Percentiles rank a stretch among this genome's conserved stretches.
Conservation (phyloP, 2,113 vertebrate species). For the Lepidothrix coronata region DNA sequence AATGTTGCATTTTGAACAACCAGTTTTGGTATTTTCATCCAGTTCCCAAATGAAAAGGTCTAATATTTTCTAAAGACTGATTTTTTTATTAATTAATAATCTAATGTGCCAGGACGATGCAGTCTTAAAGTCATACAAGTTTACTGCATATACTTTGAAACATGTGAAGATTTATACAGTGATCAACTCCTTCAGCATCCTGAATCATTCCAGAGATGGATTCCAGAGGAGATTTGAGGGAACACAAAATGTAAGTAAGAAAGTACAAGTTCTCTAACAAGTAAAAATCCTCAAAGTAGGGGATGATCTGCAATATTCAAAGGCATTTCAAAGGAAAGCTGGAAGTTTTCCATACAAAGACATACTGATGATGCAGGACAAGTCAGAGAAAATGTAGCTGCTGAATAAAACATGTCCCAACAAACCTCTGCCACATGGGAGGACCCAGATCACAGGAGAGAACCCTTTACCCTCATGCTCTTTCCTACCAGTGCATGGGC, state of each 20-base stretch:
- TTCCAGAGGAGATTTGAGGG: conserved; percentile 52
- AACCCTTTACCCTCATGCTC: background rate
- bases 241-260: conserved; percentile 31
- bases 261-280: conserved; percentile 17
- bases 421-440: background rate
- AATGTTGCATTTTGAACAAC: background rate
- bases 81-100: background rate
- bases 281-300: conserved; percentile 21
- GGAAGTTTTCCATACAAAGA: background rate
- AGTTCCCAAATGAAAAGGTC: background rate
- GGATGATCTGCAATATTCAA: conserved; percentile 28
- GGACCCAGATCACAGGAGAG: background rate
- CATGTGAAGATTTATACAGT: conserved; percentile 56
- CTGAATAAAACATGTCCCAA: background rate
- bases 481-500: background rate
- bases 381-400: background rate
- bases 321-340: conserved; percentile 35
- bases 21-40: background rate
- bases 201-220: conserved; percentile 52
- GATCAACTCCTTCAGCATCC: conserved; percentile 58
- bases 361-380: background rate
- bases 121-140: background rate
- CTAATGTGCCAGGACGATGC: background rate
- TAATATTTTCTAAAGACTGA: background rate
- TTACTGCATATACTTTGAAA: background rate